Evolutionary conservation across 2,113 vertebrate species (phyloP).

Genomic region (Lipotes vexillifer): DNA sequence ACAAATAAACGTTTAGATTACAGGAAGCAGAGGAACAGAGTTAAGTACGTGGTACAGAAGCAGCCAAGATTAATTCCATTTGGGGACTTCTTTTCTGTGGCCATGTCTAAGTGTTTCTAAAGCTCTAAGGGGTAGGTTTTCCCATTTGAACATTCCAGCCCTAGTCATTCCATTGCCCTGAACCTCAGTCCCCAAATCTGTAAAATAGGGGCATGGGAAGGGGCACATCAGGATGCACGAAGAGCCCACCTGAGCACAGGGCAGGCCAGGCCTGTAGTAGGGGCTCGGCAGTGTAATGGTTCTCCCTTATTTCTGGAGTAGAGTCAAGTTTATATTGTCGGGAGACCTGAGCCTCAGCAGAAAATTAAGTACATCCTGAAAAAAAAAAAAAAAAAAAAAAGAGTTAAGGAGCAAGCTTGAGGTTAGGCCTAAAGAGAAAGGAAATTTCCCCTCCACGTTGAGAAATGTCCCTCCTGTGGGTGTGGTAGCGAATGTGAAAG

Average conservation of each 20-base stretch:
- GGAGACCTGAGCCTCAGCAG: neutral
- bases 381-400: neutral
- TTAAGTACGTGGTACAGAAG: neutral
- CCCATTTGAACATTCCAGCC: neutral
- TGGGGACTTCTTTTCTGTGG: neutral
- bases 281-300: too few relatives aligned
- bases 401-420: neutral
- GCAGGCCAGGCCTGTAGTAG: neutral
- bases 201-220: neutral
- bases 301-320: neutral
- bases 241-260: rapidly evolving
- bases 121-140: neutral
- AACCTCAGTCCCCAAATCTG: neutral
- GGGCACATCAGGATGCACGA: rapidly evolving
- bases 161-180: neutral
- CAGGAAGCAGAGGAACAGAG: neutral
- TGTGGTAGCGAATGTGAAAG: constrained; percentile 49
- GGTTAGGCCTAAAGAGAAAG: neutral
- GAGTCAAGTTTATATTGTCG: neutral
- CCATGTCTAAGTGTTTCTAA: neutral
- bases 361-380: neutral
- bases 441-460: neutral
- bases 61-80: neutral
- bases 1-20: neutral
- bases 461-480: constrained; percentile 41